These are phyloP conservation scores for Tholera decimalis DNA, from an alignment of 2,888 invertebrate genomes.

Conservation along the genomic window DNA sequence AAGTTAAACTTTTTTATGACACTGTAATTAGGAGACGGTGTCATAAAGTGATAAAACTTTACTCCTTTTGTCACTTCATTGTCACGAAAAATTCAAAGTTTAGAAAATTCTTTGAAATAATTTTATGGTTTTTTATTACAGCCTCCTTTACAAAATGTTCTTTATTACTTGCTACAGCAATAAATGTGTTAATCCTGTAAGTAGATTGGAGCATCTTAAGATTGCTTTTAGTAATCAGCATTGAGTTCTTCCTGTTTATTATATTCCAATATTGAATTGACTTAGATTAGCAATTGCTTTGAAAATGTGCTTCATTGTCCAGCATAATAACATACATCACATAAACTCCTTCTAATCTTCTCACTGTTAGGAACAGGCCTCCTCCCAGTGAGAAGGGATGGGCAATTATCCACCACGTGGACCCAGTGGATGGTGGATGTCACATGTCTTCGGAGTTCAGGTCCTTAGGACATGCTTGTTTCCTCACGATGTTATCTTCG, in stretches of 20 bases:
- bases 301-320: no score
- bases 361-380: no score
- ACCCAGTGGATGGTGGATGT: no score
- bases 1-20: slow-evolving; percentile 63
- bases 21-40: slow-evolving; percentile 57
- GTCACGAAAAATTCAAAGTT: slow-evolving; percentile 31
- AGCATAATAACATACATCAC: no score
- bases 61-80: slow-evolving; percentile 51
- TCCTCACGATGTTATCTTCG: no score
- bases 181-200: slow-evolving; percentile 14
- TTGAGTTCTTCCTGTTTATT: background rate
- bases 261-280: background rate
- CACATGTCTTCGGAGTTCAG: no score
- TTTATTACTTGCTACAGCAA: slow-evolving; percentile 21
- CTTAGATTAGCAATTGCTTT: background rate
- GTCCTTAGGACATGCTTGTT: no score
- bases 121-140: slow-evolving; percentile 43
- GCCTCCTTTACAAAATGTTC: slow-evolving; percentile 32
- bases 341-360: no score
- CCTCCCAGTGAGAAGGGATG: no score
- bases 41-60: slow-evolving; percentile 66
- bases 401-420: no score
- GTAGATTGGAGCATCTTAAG: background rate
- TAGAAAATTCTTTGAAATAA: slow-evolving; percentile 22
- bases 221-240: background rate